phyloP scores from a whole-genome alignment of 2,113 vertebrate genomes.

The Otis tarda region DNA sequence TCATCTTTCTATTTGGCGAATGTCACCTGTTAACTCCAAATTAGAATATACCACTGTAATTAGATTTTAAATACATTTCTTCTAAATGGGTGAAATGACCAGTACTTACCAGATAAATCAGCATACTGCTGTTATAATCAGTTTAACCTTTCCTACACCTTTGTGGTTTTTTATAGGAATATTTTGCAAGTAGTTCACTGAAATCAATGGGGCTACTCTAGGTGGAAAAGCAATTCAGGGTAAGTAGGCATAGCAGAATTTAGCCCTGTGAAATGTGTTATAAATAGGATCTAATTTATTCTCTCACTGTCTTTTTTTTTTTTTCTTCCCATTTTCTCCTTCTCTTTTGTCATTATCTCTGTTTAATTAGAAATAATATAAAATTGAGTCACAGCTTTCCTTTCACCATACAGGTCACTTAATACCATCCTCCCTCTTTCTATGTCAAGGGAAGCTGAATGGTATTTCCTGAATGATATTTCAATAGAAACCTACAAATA shows the following conservation, averaged over 20 bases:
- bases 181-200: background rate
- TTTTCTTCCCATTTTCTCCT: background rate
- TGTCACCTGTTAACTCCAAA: background rate
- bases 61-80: constrained; percentile 18
- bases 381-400: constrained; percentile 37
- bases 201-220: background rate
- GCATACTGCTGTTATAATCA: background rate
- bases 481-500: constrained; percentile 70
- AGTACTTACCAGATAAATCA: background rate
- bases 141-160: background rate
- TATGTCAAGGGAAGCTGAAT: background rate
- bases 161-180: background rate
- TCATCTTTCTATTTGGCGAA: background rate
- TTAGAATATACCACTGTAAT: background rate
- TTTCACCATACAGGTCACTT: background rate
- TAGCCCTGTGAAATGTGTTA: background rate
- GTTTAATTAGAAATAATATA: constrained; percentile 57
- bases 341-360: constrained; percentile 8
- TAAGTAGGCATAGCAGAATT: background rate
- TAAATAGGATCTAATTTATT: constrained; percentile 16
- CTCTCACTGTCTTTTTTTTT: background rate
- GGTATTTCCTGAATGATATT: constrained; percentile 65
- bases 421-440: background rate
- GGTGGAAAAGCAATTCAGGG: background rate
- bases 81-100: background rate